Conservation (phyloP, 2,797 vertebrate species). For the Triplophysa yarkandensis region DNA sequence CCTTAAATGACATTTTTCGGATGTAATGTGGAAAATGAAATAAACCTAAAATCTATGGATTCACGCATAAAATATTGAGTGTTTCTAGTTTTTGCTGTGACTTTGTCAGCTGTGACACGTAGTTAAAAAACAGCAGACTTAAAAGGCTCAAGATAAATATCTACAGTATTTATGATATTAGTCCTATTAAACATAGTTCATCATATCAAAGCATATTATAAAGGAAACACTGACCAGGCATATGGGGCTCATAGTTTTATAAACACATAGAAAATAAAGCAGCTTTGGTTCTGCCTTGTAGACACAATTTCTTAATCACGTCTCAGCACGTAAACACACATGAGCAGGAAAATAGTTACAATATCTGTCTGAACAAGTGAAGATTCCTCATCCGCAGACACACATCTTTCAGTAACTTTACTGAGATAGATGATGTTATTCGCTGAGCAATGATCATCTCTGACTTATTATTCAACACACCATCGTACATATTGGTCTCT, state of each 20-base stretch:
- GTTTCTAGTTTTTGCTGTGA: background rate
- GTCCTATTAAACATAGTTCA: background rate
- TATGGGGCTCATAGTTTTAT: slow-evolving; percentile 9
- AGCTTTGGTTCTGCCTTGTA: background rate
- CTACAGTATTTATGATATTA: background rate
- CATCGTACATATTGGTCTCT: slow-evolving; percentile 5
- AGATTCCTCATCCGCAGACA: slow-evolving; percentile 20
- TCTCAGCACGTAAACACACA: slow-evolving; percentile 1
- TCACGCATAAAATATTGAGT: no score
- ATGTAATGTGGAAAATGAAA: no score
- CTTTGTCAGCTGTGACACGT: background rate
- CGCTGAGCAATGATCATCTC: background rate
- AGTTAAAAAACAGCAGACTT: background rate
- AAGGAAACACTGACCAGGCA: background rate
- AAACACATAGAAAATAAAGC: background rate
- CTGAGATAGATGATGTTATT: slow-evolving; percentile 10
- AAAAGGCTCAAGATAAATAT: background rate
- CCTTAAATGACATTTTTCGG: no score
- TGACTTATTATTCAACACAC: background rate
- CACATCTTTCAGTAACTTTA: slow-evolving; percentile 28
- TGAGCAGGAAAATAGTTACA: background rate
- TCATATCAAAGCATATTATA: slow-evolving; percentile 10
- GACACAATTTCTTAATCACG: background rate
- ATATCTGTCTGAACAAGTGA: slow-evolving; percentile 29
- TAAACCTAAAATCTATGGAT: no score